Evolutionary conservation across 2,888 invertebrate species (phyloP), one percentile per base, ranked within the genome.

Genomic region (Blomia tropicalis): DNA sequence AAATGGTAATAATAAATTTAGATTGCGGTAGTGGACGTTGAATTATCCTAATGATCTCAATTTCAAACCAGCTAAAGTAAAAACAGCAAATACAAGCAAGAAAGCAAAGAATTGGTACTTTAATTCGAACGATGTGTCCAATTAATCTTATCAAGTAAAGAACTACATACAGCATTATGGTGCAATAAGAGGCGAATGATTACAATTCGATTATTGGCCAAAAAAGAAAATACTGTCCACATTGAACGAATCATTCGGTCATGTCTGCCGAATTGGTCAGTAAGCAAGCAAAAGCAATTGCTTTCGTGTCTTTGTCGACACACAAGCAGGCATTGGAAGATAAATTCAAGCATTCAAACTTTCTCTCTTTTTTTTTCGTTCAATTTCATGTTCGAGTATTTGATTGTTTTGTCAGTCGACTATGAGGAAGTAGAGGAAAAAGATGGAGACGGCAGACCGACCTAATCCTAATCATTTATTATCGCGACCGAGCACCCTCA

Each of bases 381-480:
- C n/a, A n/a, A n/a, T n/a, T n/a, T n/a, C n/a, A n/a, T n/a, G n/a
- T n/a, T n/a, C n/a, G n/a, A n/a, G n/a, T n/a, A n/a, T 47, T 7
- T 47, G 51, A 47, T 47, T 47, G n/a, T 47, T 47, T 47, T 47
- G 51, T 47, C 51, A 47, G n/a, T n/a, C n/a, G n/a, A n/a, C n/a
- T n/a, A n/a, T n/a, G n/a, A n/a, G n/a, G n/a, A n/a, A n/a, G n/a
- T n/a, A n/a, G n/a, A n/a, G n/a, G n/a, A n/a, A n/a, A n/a, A n/a
- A n/a, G n/a, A n/a, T n/a, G n/a, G n/a, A n/a, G n/a, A n/a, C n/a
- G n/a, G n/a, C n/a, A n/a, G n/a, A n/a, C n/a, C n/a, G n/a, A n/a
- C 7, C 51, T 47, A 47, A 47, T 47, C 51, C 51, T 27, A 27
- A 47, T 47, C 51, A 47, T 47, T 47, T 47, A 47, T 47, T 47